phyloP scores from a whole-genome alignment of 2,797 vertebrate species.

The Emydoidea blandingii region DNA sequence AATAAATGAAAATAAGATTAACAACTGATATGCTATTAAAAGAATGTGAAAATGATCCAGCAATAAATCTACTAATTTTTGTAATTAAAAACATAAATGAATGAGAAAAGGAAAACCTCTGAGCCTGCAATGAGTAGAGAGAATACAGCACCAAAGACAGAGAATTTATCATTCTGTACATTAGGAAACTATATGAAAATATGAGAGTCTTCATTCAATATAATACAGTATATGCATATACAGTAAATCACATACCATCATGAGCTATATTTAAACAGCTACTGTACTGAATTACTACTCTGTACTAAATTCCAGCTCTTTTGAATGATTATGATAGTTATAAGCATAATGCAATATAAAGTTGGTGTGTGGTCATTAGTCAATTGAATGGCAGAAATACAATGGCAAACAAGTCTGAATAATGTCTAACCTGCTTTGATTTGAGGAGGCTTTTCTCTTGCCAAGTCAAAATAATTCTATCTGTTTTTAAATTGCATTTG shows the following conservation, averaged over 20 bases:
- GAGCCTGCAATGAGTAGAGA: neutral
- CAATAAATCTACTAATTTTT: neutral
- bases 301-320: neutral
- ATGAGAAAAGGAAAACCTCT: neutral
- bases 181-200: neutral
- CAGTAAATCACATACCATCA: neutral
- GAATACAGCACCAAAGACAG: neutral
- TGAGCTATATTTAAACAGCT: neutral
- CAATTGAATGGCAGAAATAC: neutral
- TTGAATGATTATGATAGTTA: neutral
- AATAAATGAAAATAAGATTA: constrained; percentile 6
- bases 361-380: neutral
- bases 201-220: neutral
- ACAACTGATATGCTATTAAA: neutral
- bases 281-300: neutral
- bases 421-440: neutral
- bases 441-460: neutral
- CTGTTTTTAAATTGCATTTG: neutral
- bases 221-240: neutral
- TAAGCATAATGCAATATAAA: neutral
- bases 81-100: neutral
- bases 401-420: neutral
- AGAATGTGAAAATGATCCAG: neutral
- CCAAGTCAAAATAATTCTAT: neutral
- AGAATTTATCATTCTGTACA: neutral